Evolutionary conservation across 2,888 invertebrate genomes (phyloP).

Genomic region (Phytoseiulus persimilis): DNA sequence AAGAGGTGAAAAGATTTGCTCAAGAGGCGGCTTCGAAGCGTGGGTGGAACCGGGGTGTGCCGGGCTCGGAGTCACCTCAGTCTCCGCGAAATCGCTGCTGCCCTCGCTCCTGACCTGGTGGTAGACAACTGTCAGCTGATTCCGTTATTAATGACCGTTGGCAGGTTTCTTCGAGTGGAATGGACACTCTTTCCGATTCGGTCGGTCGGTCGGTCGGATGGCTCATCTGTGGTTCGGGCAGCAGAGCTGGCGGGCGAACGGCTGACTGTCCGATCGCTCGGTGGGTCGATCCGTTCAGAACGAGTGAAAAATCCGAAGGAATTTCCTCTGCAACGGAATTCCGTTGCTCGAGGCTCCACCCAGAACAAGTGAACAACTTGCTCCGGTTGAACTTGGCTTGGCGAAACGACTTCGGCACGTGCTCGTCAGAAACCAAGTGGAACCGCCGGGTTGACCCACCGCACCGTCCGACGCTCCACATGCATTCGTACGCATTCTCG

Average conservation of each 20-base stretch:
- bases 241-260: neutral
- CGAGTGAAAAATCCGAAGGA: neutral
- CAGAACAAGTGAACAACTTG: neutral
- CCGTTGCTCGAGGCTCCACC: neutral
- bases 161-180: neutral
- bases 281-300: neutral
- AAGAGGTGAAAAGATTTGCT: slow-evolving; percentile 13
- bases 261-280: no score
- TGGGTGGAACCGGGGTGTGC: neutral
- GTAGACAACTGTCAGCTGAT: slow-evolving; percentile 15
- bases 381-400: neutral
- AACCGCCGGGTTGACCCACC: neutral
- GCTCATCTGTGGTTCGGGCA: neutral
- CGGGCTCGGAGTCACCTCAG: neutral
- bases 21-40: neutral
- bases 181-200: neutral
- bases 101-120: neutral
- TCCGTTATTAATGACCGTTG: slow-evolving; percentile 36
- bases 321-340: neutral
- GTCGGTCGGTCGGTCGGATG: no score
- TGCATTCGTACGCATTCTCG: neutral
- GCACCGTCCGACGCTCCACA: no score
- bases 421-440: neutral
- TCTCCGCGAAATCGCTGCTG: neutral
- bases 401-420: neutral